A percentile compares a stretch with the other conserved stretches of the same genome.
Conservation (phyloP, 2,113 vertebrate genomes). For the Anoura caudifer region DNA sequence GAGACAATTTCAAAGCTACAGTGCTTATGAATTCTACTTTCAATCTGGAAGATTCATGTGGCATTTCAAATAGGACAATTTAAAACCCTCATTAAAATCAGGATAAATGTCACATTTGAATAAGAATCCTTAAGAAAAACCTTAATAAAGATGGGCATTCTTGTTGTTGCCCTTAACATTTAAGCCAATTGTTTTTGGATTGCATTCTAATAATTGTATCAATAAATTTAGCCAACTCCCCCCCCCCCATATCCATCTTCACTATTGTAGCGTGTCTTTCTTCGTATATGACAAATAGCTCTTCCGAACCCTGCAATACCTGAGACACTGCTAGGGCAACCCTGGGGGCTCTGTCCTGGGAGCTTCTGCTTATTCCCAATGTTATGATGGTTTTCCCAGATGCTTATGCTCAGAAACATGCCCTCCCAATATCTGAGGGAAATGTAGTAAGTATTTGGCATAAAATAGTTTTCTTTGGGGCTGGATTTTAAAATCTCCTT, state of each 20-base stretch:
- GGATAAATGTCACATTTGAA: conserved; percentile 9
- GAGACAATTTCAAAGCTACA: conserved; percentile 59
- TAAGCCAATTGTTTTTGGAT: background rate
- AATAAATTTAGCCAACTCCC: background rate
- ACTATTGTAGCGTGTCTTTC: background rate
- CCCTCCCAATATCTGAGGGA: background rate
- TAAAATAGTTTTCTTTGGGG: background rate
- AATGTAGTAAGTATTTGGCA: background rate
- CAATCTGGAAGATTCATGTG: conserved; percentile 23
- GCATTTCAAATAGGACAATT: conserved; percentile 10
- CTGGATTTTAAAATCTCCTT: background rate
- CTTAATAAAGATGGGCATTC: background rate
- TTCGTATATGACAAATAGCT: background rate
- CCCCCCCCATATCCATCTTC: background rate
- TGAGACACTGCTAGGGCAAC: background rate
- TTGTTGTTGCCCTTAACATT: background rate
- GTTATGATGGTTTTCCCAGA: background rate
- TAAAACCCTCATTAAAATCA: background rate
- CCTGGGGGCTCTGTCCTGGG: background rate
- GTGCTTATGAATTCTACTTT: conserved; percentile 34
- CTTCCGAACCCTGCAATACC: background rate
- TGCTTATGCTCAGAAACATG: background rate
- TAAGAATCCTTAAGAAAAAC: conserved; percentile 9
- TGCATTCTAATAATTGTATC: background rate
- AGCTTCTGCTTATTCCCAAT: background rate